Base-by-base conservation (phyloP, 2,797 vertebrate species). In the Dendrocincla fuliginosa region DNA sequence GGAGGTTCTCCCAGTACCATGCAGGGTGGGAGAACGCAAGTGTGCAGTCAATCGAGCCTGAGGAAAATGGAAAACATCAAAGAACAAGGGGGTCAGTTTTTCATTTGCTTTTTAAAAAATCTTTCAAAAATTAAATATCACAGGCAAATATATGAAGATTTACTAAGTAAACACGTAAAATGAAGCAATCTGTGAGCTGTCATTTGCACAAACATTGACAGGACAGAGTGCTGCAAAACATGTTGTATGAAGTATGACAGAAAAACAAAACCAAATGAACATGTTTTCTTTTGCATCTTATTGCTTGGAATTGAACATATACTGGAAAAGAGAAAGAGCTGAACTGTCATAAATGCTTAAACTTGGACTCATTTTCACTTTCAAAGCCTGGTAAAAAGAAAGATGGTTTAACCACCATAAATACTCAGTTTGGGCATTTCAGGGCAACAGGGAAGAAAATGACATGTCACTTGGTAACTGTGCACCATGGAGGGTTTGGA, bases 1-100 rank as follows among this genome's bases (percentile, higher is more conserved):
- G 97, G 60, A 99, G 98, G 94, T 98, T 99, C 95, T 99, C 99
- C 99, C 99, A 99, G 96, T 99, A 99, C 99, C 99, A 99, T 20
- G 98, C 96, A 13, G 99, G 99, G 85, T 99, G 98, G 42, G 99
- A 99, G 96, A 99, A 99, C 1, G 98, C 97, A 94, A 99, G 98
- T 5, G 98, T 99, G 90, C 99, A 99, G 97, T 99, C 99, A 75
- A 98, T 97, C 52, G 98, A 98, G 27, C 95, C 98, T 98, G 91
- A 65, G 89, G 95, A 37, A 96, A 97, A 97, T 88, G 42, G 71
- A 93, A 71, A 84, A 91, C 33, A 88, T 63, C 39, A 87, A 69
- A 92, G 53, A 93, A 79, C 35, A 80, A 60, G 41, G 4, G 5
- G 16, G 22, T 94, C 73, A 94, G 57, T 52, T 90, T 77, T 83